Evolutionary conservation across 2,888 invertebrate species (phyloP), one percentile per base, ranked within the genome.

Genomic region (Rambutsinella grinnellia): DNA sequence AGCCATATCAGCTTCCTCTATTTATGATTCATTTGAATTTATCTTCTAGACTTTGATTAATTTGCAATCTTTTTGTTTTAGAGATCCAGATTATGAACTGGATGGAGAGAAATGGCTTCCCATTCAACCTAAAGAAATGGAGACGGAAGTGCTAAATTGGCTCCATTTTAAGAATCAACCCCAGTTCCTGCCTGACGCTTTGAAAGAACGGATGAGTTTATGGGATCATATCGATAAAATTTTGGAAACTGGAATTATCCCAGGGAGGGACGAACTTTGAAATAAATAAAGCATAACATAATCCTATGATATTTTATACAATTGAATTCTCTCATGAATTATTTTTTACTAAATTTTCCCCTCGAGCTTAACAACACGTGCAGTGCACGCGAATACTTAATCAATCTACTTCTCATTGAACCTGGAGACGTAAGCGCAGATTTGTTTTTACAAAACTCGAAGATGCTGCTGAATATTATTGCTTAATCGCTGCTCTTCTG

Each of bases 221-320:
- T 76, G 76, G 76, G 76, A 76, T 49, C 15, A 46, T 19, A 62
- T 76, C 23, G 62, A 66, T 27, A 17, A 27, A n/a, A 57, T 60
- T 46, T 71, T 76, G 21, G 49, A 58, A n/a, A 57, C 65, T 60
- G 51, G 51, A 36, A 15, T 47, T 5, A 56, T 54, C 57, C 57
- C 56, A 5, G 27, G 26, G 27, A 44, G 8, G 44, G 17, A 51
- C 13, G 27, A 26, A 19, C 21, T 51, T 26, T 26, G 49, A 36
- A 65, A 60, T n/a, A n/a, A n/a, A n/a, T n/a, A n/a, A n/a, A n/a
- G n/a, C n/a, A n/a, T n/a, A n/a, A n/a, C n/a, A n/a, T n/a, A n/a
- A n/a, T n/a, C n/a, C n/a, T n/a, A n/a, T n/a, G n/a, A n/a, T n/a
- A n/a, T n/a, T n/a, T n/a, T n/a, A n/a, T n/a, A n/a, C n/a, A n/a